These are phyloP conservation scores for Chlorodrepanis virens DNA, from an alignment of 2,113 vertebrate genomes.

Conservation along the genomic window DNA sequence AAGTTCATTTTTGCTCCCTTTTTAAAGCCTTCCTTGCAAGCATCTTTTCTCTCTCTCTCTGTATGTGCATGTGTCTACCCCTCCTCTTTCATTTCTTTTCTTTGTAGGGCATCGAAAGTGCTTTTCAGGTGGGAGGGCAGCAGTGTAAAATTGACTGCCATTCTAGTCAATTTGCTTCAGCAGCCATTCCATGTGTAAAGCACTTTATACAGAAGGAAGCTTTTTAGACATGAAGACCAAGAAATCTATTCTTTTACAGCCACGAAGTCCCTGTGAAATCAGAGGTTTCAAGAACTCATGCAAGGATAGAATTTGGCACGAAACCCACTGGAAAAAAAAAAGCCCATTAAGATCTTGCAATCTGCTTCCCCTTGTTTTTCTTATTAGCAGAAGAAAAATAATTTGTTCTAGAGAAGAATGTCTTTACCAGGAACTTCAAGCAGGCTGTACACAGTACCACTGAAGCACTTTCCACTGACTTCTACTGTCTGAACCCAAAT, in stretches of 20 bases:
- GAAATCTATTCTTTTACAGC: slow-evolving; percentile 19
- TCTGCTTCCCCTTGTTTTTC: slow-evolving; percentile 24
- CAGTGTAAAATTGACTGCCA: slow-evolving; percentile 47
- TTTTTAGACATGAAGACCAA: slow-evolving; percentile 37
- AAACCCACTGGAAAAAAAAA: not conserved
- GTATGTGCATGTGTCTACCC: not conserved
- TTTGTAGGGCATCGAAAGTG: slow-evolving; percentile 44
- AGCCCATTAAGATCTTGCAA: slow-evolving; percentile 1
- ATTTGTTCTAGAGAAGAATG: not conserved
- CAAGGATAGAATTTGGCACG: not conserved
- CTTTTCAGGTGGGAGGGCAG: slow-evolving; percentile 51
- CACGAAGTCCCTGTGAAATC: not conserved
- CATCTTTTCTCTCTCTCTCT: not conserved
- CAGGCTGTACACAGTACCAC: not conserved
- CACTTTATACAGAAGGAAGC: slow-evolving; percentile 30
- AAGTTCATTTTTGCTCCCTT: not conserved
- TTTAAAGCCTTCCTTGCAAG: not conserved
- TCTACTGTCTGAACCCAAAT: not conserved
- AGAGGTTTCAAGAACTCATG: slow-evolving; percentile 15
- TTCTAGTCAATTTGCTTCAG: slow-evolving; percentile 60
- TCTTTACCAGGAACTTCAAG: not conserved
- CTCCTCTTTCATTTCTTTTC: slow-evolving; percentile 38
- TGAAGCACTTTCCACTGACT: not conserved
- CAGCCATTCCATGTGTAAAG: slow-evolving; percentile 58
- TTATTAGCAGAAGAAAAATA: slow-evolving; percentile 22